Evolutionary conservation across 2,113 vertebrate species (phyloP), one percentile per base, ranked within the genome.

Genomic region (Gobio gobio): DNA sequence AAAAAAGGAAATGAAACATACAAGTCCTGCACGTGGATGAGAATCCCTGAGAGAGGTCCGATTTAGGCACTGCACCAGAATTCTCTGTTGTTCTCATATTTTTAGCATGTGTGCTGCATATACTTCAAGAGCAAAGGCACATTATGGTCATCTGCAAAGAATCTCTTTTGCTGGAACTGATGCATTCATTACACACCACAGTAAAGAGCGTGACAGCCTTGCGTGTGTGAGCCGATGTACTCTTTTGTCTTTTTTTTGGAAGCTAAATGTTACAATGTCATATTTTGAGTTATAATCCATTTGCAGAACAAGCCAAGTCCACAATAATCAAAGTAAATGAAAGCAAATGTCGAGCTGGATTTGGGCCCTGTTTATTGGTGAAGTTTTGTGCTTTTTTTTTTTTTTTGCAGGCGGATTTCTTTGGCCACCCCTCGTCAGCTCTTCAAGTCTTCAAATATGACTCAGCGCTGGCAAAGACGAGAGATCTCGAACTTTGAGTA

Each of bases 401-500:
- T 24, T n/a, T 84, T 82, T 93, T 87, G 79, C 91, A 99, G 98
- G 92, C 95, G 98, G 89, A 97, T 99, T 91, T 99, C 98, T 56
- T 89, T 99, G 92, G 98, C 97, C 85, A 98, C 96, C 51, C 96
- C 98, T 9, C 95, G 97, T 33, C 98, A 99, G 92, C 97, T 99
- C 92, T 99, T 99, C 94, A 99, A 99, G 91, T 98, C 98, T 74
- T 99, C 98, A 89, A 99, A 99, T 92, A 99, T 99, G 98, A 99
- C 98, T 91, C 98, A 99, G 91, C 97, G 97, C 87, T 99, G 98
- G 98, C 98, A 99, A 93, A 94, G 98, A 91, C 94, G 98, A 76
- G 98, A 99, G 90, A 99, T 99, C 90, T 99, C 98, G 82, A 99
- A 99, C 95, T 99, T 99, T 82, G 98, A 99, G 92, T 99, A 99